These are phyloP conservation scores for Mionectes macconnelli DNA, from an alignment of 2,113 vertebrate species.

Conservation along the genomic window DNA sequence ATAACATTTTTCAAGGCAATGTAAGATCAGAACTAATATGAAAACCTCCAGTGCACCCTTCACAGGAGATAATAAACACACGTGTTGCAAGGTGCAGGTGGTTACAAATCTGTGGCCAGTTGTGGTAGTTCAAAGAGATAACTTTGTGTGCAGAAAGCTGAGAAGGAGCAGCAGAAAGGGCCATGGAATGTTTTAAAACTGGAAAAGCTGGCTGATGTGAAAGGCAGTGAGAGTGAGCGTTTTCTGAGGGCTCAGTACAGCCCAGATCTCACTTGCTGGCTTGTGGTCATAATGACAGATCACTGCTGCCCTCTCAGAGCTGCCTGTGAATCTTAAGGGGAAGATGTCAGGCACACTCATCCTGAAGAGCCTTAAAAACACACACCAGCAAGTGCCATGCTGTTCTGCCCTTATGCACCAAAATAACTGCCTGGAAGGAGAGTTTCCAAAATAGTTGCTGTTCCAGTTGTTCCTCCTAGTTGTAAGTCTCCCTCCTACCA, in stretches of 20 bases:
- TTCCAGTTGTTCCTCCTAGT: background rate
- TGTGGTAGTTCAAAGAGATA: background rate
- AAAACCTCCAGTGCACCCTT: background rate
- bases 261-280: background rate
- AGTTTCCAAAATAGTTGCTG: background rate
- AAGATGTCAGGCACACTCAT: background rate
- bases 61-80: background rate
- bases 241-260: background rate
- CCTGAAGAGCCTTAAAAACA: background rate
- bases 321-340: background rate
- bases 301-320: background rate
- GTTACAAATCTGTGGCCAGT: background rate
- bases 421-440: background rate
- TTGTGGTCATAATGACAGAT: background rate
- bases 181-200: background rate
- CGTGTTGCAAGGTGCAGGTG: background rate
- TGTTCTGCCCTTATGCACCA: background rate
- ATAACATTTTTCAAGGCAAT: background rate
- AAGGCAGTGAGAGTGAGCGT: background rate
- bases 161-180: rapidly evolving
- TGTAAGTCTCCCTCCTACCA: background rate
- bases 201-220: background rate
- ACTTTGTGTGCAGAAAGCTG: background rate
- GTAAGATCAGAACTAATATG: background rate
- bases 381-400: background rate